These are phyloP conservation scores for Nesogale talazaci DNA, from an alignment of 2,113 vertebrate genomes.

Conservation along the genomic window DNA sequence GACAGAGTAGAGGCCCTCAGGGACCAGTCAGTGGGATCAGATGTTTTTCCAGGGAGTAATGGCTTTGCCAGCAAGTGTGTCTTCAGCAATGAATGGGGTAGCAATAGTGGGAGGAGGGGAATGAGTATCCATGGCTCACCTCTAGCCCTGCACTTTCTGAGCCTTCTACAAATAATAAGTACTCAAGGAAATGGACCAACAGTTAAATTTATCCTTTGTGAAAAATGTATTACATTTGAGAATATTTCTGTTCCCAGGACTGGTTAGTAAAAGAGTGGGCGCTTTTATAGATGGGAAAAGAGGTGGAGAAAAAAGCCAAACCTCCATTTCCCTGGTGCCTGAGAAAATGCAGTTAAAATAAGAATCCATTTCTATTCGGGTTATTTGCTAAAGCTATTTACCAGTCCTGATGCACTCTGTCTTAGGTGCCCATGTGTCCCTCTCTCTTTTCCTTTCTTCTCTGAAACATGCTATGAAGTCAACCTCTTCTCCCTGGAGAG, in stretches of 20 bases:
- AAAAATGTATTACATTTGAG: neutral
- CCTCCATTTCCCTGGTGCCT: neutral
- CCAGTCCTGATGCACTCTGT: neutral
- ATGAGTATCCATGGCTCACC: neutral
- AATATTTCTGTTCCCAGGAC: too few relatives aligned
- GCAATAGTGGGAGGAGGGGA: too few relatives aligned
- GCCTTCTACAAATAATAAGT: neutral
- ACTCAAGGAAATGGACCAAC: neutral
- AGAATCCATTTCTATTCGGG: neutral
- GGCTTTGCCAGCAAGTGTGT: neutral
- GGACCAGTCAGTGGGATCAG: neutral
- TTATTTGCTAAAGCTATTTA: neutral
- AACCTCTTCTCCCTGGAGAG: neutral
- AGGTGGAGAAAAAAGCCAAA: neutral
- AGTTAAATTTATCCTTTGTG: neutral
- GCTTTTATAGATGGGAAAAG: neutral
- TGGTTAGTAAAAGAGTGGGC: neutral
- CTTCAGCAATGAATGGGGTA: neutral
- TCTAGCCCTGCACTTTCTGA: neutral
- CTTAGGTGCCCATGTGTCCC: neutral
- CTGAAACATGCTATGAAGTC: neutral
- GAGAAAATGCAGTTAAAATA: neutral
- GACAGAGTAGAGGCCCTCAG: neutral
- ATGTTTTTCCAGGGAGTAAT: neutral
- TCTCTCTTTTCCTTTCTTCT: neutral